Conservation (phyloP, 2,113 vertebrate species). For the Indri indri region DNA sequence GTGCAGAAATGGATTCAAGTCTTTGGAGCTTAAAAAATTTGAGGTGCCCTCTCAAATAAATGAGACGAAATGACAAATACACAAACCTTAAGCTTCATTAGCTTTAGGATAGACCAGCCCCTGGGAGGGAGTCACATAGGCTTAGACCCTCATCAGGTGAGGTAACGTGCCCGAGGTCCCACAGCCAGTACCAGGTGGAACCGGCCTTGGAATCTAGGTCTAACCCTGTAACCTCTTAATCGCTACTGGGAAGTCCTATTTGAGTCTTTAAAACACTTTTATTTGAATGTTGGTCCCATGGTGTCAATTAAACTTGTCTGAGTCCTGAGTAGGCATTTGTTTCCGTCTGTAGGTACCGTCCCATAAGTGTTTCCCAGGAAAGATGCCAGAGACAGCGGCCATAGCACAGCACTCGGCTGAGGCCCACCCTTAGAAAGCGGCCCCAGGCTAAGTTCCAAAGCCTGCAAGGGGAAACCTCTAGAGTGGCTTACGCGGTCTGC, state of each 20-base stretch:
- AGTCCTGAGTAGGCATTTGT: not conserved
- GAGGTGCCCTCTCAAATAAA: not conserved
- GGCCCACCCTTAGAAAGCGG: not conserved
- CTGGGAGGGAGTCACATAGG: too few species aligned
- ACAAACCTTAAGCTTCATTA: not conserved
- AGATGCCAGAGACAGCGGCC: not conserved
- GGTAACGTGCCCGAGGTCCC: not conserved
- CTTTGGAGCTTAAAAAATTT: not conserved
- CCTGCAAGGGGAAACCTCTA: not conserved
- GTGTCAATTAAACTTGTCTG: not conserved
- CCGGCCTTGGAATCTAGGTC: not conserved
- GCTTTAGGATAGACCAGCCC: not conserved
- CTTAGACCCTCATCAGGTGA: not conserved
- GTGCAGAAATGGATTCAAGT: not conserved
- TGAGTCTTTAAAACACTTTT: not conserved
- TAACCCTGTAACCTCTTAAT: not conserved
- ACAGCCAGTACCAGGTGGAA: not conserved
- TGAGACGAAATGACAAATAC: not conserved
- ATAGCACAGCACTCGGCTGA: not conserved
- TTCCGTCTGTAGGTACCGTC: not conserved
- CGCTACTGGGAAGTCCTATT: not conserved
- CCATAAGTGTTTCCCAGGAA: constrained; percentile 11
- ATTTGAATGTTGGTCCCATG: not conserved
- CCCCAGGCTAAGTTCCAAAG: not conserved
- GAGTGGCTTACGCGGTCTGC: not conserved